Evolutionary conservation across 2,113 vertebrate species (phyloP), one percentile per base, ranked within the genome.

Genomic region (Cricetomys ansorgei): DNA sequence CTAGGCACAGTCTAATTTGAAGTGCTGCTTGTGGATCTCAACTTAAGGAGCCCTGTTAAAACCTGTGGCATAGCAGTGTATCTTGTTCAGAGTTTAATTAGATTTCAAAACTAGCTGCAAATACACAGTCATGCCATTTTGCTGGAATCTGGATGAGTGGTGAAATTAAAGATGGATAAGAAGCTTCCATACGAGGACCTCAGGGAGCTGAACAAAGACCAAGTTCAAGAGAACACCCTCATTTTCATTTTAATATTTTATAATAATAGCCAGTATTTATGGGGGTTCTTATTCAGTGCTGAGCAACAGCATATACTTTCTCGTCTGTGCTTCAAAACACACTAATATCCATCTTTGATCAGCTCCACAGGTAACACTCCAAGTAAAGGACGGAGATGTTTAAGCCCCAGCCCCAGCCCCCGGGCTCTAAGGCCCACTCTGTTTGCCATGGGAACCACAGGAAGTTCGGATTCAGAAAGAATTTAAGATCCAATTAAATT

Each of bases 21-120:
- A 97, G 96, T n/a, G 40, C 95, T 92, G 96, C 92, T 92, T 96
- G 94, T 91, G 92, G 85, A 91, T 92, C 92, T 92, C 81, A 88
- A 92, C 96, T 97, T 97, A 96, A 97, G 94, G 34, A 95, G 94
- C 69, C 48, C 96, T 95, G 97, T 97, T 97, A 96, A 97, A 98
- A 97, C 94, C 97, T 95, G 96, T 97, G 97, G 97, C 96, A 91
- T 72, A 90, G 83, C 96, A 94, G 89, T 97, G 92, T n/a, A 85
- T 97, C 98, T 97, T 97, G 94, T 77, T 98, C 94, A 96, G 92
- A 95, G 91, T 96, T 96, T 97, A 98, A 98, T 98, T 97, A 96
- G 95, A 97, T 96, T 97, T 94, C 7, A 31, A 92, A 96, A 97
- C 89, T 83, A 89, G 96, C 96, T 96, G 91, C 96, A 97, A 94